Evolutionary conservation across 2,888 invertebrate genomes (phyloP), one percentile per base, ranked within the genome.

Genomic region (Deroplatys truncata): DNA sequence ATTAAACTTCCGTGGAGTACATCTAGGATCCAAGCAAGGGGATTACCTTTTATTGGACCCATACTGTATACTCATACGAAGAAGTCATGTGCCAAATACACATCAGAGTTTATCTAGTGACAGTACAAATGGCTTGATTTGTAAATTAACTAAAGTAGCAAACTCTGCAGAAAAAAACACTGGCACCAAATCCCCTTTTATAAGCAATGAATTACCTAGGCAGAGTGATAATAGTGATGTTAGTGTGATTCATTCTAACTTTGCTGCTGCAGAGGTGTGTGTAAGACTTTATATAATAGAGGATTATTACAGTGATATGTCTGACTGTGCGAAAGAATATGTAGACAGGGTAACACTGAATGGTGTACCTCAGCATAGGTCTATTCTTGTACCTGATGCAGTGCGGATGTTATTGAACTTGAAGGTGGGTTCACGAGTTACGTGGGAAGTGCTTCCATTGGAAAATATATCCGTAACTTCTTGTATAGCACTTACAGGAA

Each of bases 401-500:
- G 92, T 96, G 88, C 94, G 95, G 92, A 92, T 93, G 28, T 94
- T 95, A 91, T 93, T 96, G 85, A 94, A 94, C 91, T 92, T 96
- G 90, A 94, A 94, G 84, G 93, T 94, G 90, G 96, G 96, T 16
- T 93, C 94, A 86, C 95, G 95, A 93, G 93, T 96, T 9, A 93
- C 94, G 82, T 92, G 96, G 35, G 94, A 94, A 83, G 92, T 94
- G 86, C 92, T 94, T 9, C 93, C 93, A 1, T 92, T 93, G 88
- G 92, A 91, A n/a, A 92, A 93, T 4, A 93, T 93, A 5, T 93
- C 93, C 90, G 94, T 94, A 0, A 93, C 94, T 84, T 94, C 94
- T 8, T 94, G 95, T 92, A 93, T 96, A 86, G 92, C 94, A 9
- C 94, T 94, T 0, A 89, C 90, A 28, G 88, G 31, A 0, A 28